A percentile compares a stretch with the other conserved stretches of the same genome.
Evolutionary conservation across 2,797 vertebrate species (phyloP).

Genomic region (Anabacerthia variegaticeps): DNA sequence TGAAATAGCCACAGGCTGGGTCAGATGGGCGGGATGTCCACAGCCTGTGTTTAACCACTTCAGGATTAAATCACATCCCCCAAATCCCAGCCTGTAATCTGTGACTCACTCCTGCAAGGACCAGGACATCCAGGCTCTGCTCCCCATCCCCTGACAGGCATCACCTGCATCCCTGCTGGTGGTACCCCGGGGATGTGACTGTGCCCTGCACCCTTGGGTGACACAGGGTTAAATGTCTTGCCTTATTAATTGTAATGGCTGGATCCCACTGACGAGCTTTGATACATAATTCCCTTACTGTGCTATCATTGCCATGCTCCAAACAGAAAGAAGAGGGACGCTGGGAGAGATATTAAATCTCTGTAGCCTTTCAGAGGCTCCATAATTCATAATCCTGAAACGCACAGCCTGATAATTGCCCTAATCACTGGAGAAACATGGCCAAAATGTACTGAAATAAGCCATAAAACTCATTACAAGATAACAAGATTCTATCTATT

Average conservation of each 20-base stretch:
- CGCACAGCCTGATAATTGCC: conserved; percentile 73
- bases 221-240: fast-evolving
- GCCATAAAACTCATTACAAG: conserved; percentile 81
- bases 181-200: background rate
- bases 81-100: background rate
- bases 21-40: background rate
- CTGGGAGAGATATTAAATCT: conserved; percentile 28
- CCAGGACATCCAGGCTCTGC: background rate
- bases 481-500: conserved; percentile 80
- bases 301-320: background rate
- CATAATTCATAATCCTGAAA: conserved; percentile 79
- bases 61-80: background rate
- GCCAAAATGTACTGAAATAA: conserved; percentile 78
- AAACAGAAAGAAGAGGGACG: background rate
- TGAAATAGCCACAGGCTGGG: background rate
- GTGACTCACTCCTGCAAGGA: background rate
- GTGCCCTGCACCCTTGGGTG: fast-evolving
- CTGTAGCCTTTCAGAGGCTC: conserved; percentile 54
- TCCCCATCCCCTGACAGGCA: background rate
- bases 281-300: background rate
- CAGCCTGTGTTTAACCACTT: background rate
- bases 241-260: background rate
- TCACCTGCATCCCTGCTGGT: background rate
- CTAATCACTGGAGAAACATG: conserved; percentile 79
- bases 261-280: background rate